Conservation (phyloP, 2,113 vertebrate species). For the Toxotes chatareus region DNA sequence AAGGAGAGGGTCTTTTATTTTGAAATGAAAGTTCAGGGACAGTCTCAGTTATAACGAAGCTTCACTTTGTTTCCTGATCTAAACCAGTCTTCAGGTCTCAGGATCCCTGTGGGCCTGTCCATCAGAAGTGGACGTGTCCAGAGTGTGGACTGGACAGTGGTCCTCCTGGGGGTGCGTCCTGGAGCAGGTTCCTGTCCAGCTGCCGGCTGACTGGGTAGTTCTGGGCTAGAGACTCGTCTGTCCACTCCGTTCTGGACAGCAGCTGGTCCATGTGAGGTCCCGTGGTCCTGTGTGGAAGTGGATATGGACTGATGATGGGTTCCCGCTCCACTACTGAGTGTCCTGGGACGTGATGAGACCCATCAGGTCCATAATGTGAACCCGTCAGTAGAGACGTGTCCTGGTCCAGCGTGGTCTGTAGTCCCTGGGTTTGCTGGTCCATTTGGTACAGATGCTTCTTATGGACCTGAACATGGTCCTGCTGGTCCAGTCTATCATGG, state of each 20-base stretch:
- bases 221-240: conserved; percentile 39
- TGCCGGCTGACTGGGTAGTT: conserved; percentile 45
- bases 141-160: not conserved
- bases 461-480: conserved; percentile 24
- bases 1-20: too few relatives aligned
- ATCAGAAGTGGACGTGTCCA: conserved; percentile 62
- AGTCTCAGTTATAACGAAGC: too few relatives aligned
- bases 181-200: conserved; percentile 47
- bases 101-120: accelerated
- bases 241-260: conserved; percentile 56
- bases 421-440: conserved; percentile 48
- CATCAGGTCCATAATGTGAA: conserved; percentile 32
- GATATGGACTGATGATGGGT: conserved; percentile 29
- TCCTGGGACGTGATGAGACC: conserved; percentile 11
- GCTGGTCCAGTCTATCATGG: conserved; percentile 19
- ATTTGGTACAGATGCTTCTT: conserved; percentile 61
- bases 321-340: conserved; percentile 46
- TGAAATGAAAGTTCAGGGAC: too few relatives aligned
- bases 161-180: conserved; percentile 19
- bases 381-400: conserved; percentile 10
- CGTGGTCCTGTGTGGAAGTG: conserved; percentile 26
- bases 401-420: conserved; percentile 38
- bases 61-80: not conserved
- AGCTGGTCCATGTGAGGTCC: conserved; percentile 63
- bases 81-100: not conserved